These are phyloP conservation scores for Psephotus haematonotus DNA, from an alignment of 2,113 vertebrate species.

Conservation along the genomic window DNA sequence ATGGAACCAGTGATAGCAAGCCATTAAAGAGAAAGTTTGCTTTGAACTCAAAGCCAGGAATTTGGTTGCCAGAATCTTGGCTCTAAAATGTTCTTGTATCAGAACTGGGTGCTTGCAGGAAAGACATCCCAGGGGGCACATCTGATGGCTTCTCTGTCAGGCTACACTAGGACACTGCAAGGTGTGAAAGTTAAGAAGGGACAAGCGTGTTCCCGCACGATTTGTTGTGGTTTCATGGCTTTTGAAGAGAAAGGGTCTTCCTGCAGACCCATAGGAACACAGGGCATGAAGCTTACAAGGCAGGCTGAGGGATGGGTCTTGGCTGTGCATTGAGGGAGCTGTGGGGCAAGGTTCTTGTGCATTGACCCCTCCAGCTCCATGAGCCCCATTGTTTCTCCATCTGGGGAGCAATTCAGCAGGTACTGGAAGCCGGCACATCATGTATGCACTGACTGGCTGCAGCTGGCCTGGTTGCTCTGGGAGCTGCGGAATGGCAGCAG, in stretches of 20 bases:
- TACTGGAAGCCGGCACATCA: fast-evolving
- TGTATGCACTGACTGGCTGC: fast-evolving
- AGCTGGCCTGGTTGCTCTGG: fast-evolving
- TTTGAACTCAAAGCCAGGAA: not conserved
- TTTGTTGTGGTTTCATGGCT: not conserved
- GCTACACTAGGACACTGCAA: not conserved
- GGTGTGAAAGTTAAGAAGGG: not conserved
- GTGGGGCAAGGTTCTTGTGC: fast-evolving
- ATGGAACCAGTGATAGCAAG: not conserved
- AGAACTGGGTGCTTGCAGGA: not conserved
- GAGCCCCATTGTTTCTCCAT: not conserved
- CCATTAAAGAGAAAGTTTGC: not conserved
- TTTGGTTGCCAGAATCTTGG: not conserved
- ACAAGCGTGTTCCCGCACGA: not conserved
- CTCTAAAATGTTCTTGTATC: not conserved
- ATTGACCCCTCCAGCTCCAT: not conserved
- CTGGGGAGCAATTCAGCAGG: not conserved
- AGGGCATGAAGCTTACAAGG: not conserved
- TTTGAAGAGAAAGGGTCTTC: not conserved
- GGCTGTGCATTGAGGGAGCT: not conserved
- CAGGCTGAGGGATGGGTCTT: not conserved
- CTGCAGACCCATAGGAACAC: not conserved
- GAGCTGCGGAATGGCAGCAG: not conserved
- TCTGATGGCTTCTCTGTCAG: not conserved
- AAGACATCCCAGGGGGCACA: not conserved